phyloP scores from a whole-genome alignment of 2,113 vertebrate species.

The Hippolais icterina region DNA sequence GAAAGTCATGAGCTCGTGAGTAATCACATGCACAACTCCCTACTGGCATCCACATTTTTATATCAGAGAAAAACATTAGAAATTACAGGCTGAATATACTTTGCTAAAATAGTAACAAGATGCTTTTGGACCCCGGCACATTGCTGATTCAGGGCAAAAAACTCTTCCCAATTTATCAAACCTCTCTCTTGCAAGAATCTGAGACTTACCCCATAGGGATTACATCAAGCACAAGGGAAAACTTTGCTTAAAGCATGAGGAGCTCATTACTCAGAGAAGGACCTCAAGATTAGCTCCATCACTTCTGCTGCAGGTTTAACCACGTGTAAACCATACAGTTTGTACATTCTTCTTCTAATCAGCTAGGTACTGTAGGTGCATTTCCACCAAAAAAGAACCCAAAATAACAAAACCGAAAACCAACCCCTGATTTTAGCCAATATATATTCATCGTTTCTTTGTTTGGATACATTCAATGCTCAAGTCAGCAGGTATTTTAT shows the following conservation, averaged over 20 bases:
- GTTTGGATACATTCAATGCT: neutral
- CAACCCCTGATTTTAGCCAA: conserved; percentile 22
- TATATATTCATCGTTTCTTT: conserved; percentile 37
- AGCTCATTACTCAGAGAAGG: neutral
- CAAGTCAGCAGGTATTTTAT: neutral
- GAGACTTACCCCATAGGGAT: neutral
- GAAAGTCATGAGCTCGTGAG: neutral
- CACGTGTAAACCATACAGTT: neutral
- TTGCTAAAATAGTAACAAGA: neutral
- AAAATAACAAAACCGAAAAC: neutral
- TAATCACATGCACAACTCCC: neutral
- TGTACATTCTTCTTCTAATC: neutral
- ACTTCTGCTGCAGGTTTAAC: neutral
- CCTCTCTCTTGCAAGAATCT: neutral
- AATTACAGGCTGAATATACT: neutral
- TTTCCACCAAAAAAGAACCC: neutral
- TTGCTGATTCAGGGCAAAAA: neutral
- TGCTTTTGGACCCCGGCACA: neutral
- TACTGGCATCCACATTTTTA: neutral
- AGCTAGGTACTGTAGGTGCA: neutral
- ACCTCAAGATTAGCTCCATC: neutral
- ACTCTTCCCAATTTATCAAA: neutral
- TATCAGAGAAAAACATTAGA: neutral
- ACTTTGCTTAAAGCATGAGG: neutral
- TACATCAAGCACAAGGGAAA: neutral